These are phyloP conservation scores for Hippopotamyrus pictus DNA, from an alignment of 2,797 vertebrate species.

Conservation along the genomic window DNA sequence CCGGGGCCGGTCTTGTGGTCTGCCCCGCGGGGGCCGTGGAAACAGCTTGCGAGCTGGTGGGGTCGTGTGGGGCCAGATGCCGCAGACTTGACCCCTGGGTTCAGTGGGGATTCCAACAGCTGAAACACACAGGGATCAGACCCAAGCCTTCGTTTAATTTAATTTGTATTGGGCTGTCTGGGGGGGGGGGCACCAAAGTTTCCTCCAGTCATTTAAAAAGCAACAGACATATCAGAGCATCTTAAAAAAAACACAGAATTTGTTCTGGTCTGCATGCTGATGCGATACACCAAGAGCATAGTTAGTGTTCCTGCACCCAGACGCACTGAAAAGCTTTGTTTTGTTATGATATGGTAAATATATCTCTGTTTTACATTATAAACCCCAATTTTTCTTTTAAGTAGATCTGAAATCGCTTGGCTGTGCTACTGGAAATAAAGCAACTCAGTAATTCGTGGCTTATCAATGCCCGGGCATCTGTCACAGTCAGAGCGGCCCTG, in stretches of 20 bases:
- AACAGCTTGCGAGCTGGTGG: conserved; percentile 49
- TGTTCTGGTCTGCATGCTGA: conserved; percentile 15
- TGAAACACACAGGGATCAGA: conserved; percentile 62
- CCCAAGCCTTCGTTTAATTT: conserved; percentile 65
- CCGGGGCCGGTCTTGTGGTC: conserved; percentile 44
- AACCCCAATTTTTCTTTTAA: conserved; percentile 53
- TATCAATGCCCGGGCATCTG: conserved; percentile 47
- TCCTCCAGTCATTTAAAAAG: conserved; percentile 42
- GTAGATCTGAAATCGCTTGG: conserved; percentile 58
- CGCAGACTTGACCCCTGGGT: conserved; percentile 54
- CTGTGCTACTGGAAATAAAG: conserved; percentile 56
- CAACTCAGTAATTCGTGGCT: conserved; percentile 52
- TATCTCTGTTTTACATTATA: conserved; percentile 41
- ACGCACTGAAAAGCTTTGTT: conserved; percentile 24
- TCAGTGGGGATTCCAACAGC: conserved; percentile 44
- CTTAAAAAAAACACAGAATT: conserved; percentile 12
- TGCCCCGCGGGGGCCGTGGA: conserved; percentile 38
- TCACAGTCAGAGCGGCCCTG: conserved; percentile 50
- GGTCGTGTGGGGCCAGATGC: conserved; percentile 59
- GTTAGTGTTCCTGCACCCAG: background rate
- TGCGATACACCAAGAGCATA: background rate
- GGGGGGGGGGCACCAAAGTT: conserved; percentile 47
- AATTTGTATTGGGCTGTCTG: conserved; percentile 64
- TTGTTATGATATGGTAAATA: conserved; percentile 45
- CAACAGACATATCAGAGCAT: conserved; percentile 47